Base-by-base conservation (phyloP, 1,140 invertebrate species). In the Eupristina koningsbergeri region DNA sequence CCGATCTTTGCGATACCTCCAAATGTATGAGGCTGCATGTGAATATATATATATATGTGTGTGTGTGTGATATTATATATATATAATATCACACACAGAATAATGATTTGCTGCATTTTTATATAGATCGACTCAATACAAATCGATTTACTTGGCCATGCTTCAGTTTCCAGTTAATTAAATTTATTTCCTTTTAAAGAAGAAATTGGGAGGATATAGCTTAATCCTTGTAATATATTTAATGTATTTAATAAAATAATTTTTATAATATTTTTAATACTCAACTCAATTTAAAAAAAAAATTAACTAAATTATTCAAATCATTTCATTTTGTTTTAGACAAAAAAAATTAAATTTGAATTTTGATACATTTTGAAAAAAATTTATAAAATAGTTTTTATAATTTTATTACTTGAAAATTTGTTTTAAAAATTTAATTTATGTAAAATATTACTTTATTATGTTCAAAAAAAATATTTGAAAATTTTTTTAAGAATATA, bases 101-200 rank as follows among this genome's bases (percentile, higher is more conserved):
- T 36, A 9, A n/a, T 5, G 34, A 58, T 81, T 67, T 5, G 29
- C 22, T 58, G 9, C 41, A 83, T 78, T 78, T 83, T 26, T 75
- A 83, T 74, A 47, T 71, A 83, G 63, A 83, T 83, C 63, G 75
- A 78, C 50, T 58, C 45, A 47, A 39, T 71, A 61, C n/a, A 8
- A 53, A 6, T 74, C 53, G 69, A 74, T 74, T 81, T 81, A 39
- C 47, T 29, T 45, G 9, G 26, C 22, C 26, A 7, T 19, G 34
- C n/a, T 41, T 61, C n/a, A n/a, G 19, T 47, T 75, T 82, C 13
- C 29, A 31, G 39, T 69, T 83, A 77, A 83, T 69, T 53, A 41
- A 77, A 77, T 73, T 81, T 31, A 41, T 74, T 50, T 81, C 31
- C 11, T 76, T 75, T 58, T 29, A 50, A 29, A 17, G 17, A 11